Base-by-base conservation (phyloP, 2,888 invertebrate genomes). In the Stictocephala bisonia region DNA sequence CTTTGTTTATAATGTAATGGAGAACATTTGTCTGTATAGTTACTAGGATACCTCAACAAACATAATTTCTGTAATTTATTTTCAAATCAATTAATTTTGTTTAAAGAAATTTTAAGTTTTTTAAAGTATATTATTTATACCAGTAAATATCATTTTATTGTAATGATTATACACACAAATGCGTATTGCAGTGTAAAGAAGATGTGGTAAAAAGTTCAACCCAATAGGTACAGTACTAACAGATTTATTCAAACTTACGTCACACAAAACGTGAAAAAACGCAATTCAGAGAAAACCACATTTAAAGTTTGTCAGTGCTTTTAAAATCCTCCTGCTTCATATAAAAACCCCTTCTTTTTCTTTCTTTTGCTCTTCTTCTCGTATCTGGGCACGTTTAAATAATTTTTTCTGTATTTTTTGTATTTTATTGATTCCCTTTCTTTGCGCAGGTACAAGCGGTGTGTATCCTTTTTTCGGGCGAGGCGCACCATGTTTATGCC, bases 331-430 rank as follows among this genome's bases (percentile, higher is more conserved):
- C 53, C 53, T 27, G 24, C 22, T 26, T 15, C 27, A 27, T 53
- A 53, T 53, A 15, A 53, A 53, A n/a, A 53, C 26, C 2, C 27
- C 53, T 27, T 53, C 53, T 53, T n/a, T n/a, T 22, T 53, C 13
- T 53, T 53, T 53, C 27, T 27, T 53, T 27, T 22, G 53, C 24
- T 53, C 27, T 27, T 53, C 27, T 27, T 53, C 53, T 27, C 53
- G 24, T n/a, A 53, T 26, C 27, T 53, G 53, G 18, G 53, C 53
- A 53, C 53, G 24, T 24, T 53, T 53, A 26, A 53, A 27, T 53
- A 53, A 22, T 53, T n/a, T n/a, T 53, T 53, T 15, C 44, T 44
- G 15, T 44, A 44, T 15, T 15, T 44, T n/a, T 44, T 44, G 50
- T 50, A 50, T 50, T 50, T 50, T 50, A 22, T 24, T 50, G 50